A percentile compares a stretch with the other conserved stretches of the same genome.
These are phyloP conservation scores for Microdon myrmicae DNA, from an alignment of 2,888 invertebrate species.

Conservation along the genomic window DNA sequence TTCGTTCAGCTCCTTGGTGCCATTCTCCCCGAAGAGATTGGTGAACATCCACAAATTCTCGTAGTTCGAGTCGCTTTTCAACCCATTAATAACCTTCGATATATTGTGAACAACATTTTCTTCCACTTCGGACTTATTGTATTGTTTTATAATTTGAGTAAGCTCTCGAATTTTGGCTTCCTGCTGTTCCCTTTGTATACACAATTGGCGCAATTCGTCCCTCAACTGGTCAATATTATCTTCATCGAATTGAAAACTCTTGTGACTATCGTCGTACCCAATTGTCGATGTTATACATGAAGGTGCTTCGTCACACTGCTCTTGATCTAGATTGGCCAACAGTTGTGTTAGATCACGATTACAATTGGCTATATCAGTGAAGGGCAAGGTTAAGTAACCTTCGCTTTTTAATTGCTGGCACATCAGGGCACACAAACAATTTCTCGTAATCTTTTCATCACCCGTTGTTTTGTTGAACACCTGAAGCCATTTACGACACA, in stretches of 20 bases:
- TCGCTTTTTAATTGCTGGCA: slow-evolving; percentile 57
- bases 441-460: slow-evolving; percentile 59
- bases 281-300: neutral
- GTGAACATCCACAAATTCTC: slow-evolving; percentile 22
- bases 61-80: slow-evolving; percentile 4
- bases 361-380: slow-evolving; percentile 41
- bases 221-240: slow-evolving; percentile 38
- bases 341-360: slow-evolving; percentile 35
- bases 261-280: neutral
- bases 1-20: slow-evolving; percentile 13
- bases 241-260: slow-evolving; percentile 8
- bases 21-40: slow-evolving; percentile 19
- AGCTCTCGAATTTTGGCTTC: slow-evolving; percentile 54
- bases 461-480: slow-evolving; percentile 55
- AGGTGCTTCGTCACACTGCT: slow-evolving; percentile 6
- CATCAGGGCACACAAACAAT: slow-evolving; percentile 59
- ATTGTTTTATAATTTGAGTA: slow-evolving; percentile 50
- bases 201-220: slow-evolving; percentile 47
- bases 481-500: slow-evolving; percentile 59
- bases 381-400: slow-evolving; percentile 28
- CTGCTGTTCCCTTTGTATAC: slow-evolving; percentile 50
- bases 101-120: slow-evolving; percentile 22
- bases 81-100: slow-evolving; percentile 7
- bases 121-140: slow-evolving; percentile 29
- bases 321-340: slow-evolving; percentile 24